Conservation (phyloP, 2,113 vertebrate species). For the Pelvicachromis taeniatus region DNA sequence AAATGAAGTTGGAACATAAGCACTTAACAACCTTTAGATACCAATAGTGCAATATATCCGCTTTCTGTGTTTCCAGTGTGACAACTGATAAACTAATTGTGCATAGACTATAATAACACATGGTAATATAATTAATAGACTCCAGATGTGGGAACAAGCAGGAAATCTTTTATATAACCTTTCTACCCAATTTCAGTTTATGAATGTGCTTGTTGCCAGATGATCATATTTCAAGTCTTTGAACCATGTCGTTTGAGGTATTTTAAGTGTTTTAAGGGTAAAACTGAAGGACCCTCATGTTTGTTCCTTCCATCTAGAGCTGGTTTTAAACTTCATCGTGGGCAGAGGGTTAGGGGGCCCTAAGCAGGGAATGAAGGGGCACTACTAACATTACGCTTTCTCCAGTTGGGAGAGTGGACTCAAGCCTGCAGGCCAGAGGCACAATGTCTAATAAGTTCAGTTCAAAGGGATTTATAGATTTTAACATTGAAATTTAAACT, state of each 20-base stretch:
- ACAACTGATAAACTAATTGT: slow-evolving; percentile 1
- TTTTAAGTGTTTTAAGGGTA: slow-evolving; percentile 22
- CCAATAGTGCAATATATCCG: neutral
- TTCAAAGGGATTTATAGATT: slow-evolving; percentile 56
- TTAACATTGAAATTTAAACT: slow-evolving; percentile 52
- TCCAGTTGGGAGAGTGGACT: slow-evolving; percentile 28
- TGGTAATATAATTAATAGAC: slow-evolving; percentile 5
- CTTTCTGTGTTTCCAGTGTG: neutral
- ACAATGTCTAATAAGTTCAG: slow-evolving; percentile 15
- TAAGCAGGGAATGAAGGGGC: slow-evolving; percentile 2
- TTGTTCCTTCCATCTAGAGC: slow-evolving; percentile 4
- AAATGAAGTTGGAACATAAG: neutral
- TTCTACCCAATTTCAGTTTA: slow-evolving; percentile 2
- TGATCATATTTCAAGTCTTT: slow-evolving; percentile 44
- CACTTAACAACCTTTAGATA: neutral
- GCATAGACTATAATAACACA: neutral
- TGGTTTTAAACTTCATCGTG: slow-evolving; percentile 33
- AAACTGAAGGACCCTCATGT: slow-evolving; percentile 15
- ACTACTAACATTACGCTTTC: slow-evolving; percentile 7
- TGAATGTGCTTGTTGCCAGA: slow-evolving; percentile 19
- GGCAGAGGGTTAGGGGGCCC: slow-evolving; percentile 7
- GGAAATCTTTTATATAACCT: slow-evolving; percentile 20
- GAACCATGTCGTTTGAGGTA: slow-evolving; percentile 28
- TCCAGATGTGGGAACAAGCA: slow-evolving; percentile 21
- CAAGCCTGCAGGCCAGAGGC: neutral